Base-by-base conservation (phyloP, 1,140 invertebrate species). In the Ostrea denselamellosa region DNA sequence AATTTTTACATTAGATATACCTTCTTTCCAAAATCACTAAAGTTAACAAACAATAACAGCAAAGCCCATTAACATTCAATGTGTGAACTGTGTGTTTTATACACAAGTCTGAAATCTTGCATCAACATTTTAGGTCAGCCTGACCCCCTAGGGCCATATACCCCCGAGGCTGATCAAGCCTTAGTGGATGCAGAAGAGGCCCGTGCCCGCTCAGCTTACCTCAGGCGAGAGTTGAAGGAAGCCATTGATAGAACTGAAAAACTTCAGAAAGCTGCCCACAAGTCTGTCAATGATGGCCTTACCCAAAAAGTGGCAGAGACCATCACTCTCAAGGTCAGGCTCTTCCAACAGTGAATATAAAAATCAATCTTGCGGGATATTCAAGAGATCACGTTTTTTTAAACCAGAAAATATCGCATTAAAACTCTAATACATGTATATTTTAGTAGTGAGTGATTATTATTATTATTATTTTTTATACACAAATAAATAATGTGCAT, bases 231-330 rank as follows among this genome's bases (percentile, higher is more conserved):
- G 53, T 82, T 92, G 25, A 91, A 90, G 3, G 91, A 93, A 51
- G 86, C 91, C 25, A 94, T 95, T 54, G 93, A 93, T 62, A 90
- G 91, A 83, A 90, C 91, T 12, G 92, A 94, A 0, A 92, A 92
- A 84, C 90, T 94, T 9, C 93, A 94, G 87, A 91, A 92, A 82
- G 93, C 93, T 28, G 94, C 93, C 8, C 93, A 94, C 87, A 92
- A 92, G 86, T 94, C 94, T 54, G 94, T 95, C 14, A 95, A 95
- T 87, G 92, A 94, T 85, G 94, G 94, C 10, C 89, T 95, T 17
- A 92, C 91, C 28, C 90, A 93, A 91, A 95, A 95, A 89, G 88
- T 94, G 25, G 91, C 92, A 10, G 94, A 95, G 89, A 94, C 94
- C n/a, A 90, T 91, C 28, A 93, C 93, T 52, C 90, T 95, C 3